Evolutionary conservation across 2,888 invertebrate genomes (phyloP), one percentile per base, ranked within the genome.

Genomic region (Allolobophora icterica): DNA sequence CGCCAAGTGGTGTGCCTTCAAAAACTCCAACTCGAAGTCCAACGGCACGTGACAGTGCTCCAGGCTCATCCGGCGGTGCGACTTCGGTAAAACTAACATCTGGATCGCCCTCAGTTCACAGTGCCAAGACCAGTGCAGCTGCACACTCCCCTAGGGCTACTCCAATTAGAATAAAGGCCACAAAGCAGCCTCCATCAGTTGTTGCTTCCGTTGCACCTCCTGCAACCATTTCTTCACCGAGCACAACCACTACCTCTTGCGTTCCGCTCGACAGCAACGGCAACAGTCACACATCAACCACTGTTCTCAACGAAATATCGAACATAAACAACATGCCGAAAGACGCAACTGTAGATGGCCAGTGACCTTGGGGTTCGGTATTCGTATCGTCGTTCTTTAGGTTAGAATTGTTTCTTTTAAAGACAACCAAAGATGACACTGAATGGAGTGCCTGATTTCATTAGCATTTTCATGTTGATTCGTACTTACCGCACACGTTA

Each of bases 191-290:
- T 8, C 87, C 34, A 34, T 19, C 87, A 34, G 34, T 38, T 87
- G 87, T 34, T 34, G 34, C 24, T 87, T 87, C 87, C 6, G 87
- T 87, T 38, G 87, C 38, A 5, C 19, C 87, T 30, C 35, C 87
- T 19, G 87, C 87, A 87, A 38, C 87, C 35, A 6, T 24, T 87
- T 87, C 87, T 87, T 38, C 87, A 38, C 34, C 87, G 21, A 21
- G 34, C 34, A 84, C 87, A 30, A 87, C 35, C 0, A 33, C 87
- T 38, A 87, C 38, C 87, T 87, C 87, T 35, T 87, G n/a, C n/a
- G 87, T 38, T 34, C 87, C 38, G 34, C 87, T 87, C 35, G 87
- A 87, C 87, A 87, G 87, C 87, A 87, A 87, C 8, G 87, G 87
- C 21, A 87, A 87, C 87, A 87, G 87, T 24, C 87, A 87, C 34